These are phyloP conservation scores for Anorthoa munda DNA, from an alignment of 2,888 invertebrate species.

Conservation along the genomic window DNA sequence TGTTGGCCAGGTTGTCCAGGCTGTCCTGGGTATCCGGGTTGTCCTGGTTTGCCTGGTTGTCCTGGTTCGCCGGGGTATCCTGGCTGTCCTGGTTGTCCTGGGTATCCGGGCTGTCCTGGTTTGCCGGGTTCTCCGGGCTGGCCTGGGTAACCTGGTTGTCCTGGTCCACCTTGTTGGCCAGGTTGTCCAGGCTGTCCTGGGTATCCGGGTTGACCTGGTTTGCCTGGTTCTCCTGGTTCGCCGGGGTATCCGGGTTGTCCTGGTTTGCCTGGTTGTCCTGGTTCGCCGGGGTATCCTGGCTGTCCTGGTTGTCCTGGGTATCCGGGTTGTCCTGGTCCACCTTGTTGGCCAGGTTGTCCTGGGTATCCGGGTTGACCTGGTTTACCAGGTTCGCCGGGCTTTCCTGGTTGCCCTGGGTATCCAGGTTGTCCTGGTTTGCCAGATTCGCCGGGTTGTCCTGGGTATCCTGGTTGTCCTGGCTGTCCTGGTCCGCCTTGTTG, in stretches of 20 bases:
- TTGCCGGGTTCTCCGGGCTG: constrained; percentile 75
- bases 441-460: constrained; percentile 1
- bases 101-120: constrained; percentile 61
- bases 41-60: too few species aligned
- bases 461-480: constrained; percentile 20
- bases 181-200: constrained; percentile 33
- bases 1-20: too few species aligned
- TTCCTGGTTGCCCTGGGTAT: constrained; percentile 16
- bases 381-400: constrained; percentile 54
- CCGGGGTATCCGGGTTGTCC: constrained; percentile 22
- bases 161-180: constrained; percentile 40
- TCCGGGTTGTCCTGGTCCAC: constrained; percentile 10
- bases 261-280: not conserved
- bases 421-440: constrained; percentile 17
- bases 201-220: constrained; percentile 9
- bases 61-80: constrained; percentile 44
- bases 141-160: constrained; percentile 66
- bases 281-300: constrained; percentile 72
- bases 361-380: constrained; percentile 63
- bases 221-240: not conserved
- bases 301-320: constrained; percentile 36
- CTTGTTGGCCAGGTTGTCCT: constrained; percentile 57
- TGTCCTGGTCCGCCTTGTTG: not conserved
- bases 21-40: too few species aligned
- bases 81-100: constrained; percentile 72